Conservation (phyloP, 2,797 vertebrate species). For the Craterocephalus amniculus region DNA sequence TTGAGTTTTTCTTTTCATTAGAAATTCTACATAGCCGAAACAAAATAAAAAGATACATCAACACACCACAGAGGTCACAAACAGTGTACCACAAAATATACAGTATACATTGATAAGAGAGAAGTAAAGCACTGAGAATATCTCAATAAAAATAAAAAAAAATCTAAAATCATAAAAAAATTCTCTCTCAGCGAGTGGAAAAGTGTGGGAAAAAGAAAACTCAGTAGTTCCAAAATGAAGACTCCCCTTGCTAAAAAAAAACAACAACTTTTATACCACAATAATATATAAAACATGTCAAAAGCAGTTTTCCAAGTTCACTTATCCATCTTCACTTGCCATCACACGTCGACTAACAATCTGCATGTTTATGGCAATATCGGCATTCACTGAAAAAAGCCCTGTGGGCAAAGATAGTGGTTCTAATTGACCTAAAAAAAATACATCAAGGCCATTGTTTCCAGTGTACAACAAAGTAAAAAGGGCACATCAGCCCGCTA, state of each 20-base stretch:
- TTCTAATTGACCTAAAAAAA: constrained; percentile 55
- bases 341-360: constrained; percentile 68
- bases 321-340: constrained; percentile 51
- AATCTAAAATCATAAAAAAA: constrained; percentile 51
- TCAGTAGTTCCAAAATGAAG: constrained; percentile 83
- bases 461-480: constrained; percentile 75
- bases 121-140: constrained; percentile 74
- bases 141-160: constrained; percentile 46
- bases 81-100: constrained; percentile 85
- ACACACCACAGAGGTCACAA: constrained; percentile 82
- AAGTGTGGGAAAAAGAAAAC: constrained; percentile 59
- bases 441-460: constrained; percentile 60
- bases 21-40: constrained; percentile 83
- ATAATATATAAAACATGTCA: constrained; percentile 65
- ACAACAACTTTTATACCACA: constrained; percentile 60
- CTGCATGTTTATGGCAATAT: constrained; percentile 59
- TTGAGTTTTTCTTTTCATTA: constrained; percentile 74
- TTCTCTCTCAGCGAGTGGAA: constrained; percentile 56
- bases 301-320: constrained; percentile 45
- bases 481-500: constrained; percentile 48
- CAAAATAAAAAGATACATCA: constrained; percentile 77
- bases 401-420: constrained; percentile 59
- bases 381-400: constrained; percentile 57
- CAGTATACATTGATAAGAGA: constrained; percentile 73
- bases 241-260: constrained; percentile 61